Evolutionary conservation across 2,888 invertebrate genomes (phyloP), one percentile per base, ranked within the genome.

Genomic region (Tetanocera ferruginea): DNA sequence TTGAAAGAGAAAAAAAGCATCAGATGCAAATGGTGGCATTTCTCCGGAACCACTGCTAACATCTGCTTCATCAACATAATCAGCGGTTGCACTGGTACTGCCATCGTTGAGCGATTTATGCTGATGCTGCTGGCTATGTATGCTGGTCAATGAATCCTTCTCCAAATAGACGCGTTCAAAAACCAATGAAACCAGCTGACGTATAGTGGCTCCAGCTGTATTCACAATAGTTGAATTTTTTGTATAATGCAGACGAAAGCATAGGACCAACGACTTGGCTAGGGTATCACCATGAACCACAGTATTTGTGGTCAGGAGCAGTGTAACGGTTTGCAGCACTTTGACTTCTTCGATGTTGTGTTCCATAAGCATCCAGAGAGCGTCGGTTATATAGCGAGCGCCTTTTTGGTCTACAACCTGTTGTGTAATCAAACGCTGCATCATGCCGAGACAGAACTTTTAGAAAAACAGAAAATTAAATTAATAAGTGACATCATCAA

Each of bases 161-260:
- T 88, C 88, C 67, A 88, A 81, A 76, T 86, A 87, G 23, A 96
- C 96, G 71, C 97, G 91, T 86, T 97, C 97, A 90, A 97, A 97
- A 3, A 97, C 96, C 76, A 97, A 91, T 28, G 97, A 96, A 28
- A 98, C 97, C 37, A 99, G 91, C 88, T 99, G 99, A 28, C 99
- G 91, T 34, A 99, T 97, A 1, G 98, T 98, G 49, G 99, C 99
- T 1, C 98, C 98, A 8, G 99, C 99, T 14, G 99, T 98, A 89
- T 98, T 99, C 71, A 96, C 96, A 62, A 98, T 98, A 79, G 97
- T 97, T 2, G 95, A 94, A 91, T 99, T 98, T 89, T 97, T 96
- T 8, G 97, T 94, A 84, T 97, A 96, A 88, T 99, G 98, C 86
- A 99, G 93, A n/a, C 98, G 95, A 90, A 99, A 98, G 89, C 98